Evolutionary conservation across 2,113 vertebrate species (phyloP).

Genomic region (Electrona antarctica): DNA sequence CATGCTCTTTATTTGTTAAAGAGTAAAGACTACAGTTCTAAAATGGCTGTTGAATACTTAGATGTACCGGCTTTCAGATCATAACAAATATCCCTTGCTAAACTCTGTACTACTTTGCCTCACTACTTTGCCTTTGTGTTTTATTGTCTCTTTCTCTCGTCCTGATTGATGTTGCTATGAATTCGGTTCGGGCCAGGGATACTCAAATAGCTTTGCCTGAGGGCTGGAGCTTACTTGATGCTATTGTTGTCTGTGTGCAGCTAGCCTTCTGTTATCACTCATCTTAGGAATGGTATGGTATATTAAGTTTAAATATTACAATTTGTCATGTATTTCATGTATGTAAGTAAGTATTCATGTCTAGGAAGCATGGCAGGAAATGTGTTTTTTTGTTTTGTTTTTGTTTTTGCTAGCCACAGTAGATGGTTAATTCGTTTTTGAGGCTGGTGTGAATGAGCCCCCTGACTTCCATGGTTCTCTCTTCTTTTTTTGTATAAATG

Average conservation of each 20-base stretch:
- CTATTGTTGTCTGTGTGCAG: slow-evolving; percentile 9
- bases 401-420: too few species aligned
- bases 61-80: slow-evolving; percentile 43
- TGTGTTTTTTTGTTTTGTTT: too few species aligned
- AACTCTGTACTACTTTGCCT: slow-evolving; percentile 34
- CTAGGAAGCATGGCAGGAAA: too few species aligned
- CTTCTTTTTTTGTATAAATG: too few species aligned
- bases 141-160: slow-evolving; percentile 14
- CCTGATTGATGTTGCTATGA: slow-evolving; percentile 41
- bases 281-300: slow-evolving; percentile 14
- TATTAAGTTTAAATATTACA: neutral
- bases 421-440: too few species aligned
- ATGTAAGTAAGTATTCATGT: too few species aligned
- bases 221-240: slow-evolving; percentile 1
- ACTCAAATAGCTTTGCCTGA: slow-evolving; percentile 25
- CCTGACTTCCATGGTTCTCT: too few species aligned
- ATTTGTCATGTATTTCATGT: too few species aligned
- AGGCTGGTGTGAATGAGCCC: too few species aligned
- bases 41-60: slow-evolving; percentile 65
- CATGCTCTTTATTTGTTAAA: slow-evolving; percentile 28
- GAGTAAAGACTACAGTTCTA: slow-evolving; percentile 52
- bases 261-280: slow-evolving; percentile 26
- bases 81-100: slow-evolving; percentile 50
- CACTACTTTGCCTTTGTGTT: slow-evolving; percentile 8
- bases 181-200: slow-evolving; percentile 23